These are phyloP conservation scores for Tetrapedia diversipes DNA, from an alignment of 2,888 invertebrate species.

Conservation along the genomic window DNA sequence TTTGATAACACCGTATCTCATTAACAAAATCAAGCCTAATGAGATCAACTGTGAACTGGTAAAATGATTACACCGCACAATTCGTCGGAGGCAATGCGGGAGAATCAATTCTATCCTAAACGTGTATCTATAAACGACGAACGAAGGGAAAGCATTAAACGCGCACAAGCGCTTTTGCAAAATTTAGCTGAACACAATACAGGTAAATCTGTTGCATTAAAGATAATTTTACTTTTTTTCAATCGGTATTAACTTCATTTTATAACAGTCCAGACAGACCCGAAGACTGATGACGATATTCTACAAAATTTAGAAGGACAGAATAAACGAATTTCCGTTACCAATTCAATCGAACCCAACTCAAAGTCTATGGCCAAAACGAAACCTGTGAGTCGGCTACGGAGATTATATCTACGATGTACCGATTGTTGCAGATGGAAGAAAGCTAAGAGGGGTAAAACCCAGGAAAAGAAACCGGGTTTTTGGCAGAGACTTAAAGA, in stretches of 20 bases:
- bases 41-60: background rate
- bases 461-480: background rate
- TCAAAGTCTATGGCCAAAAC: background rate
- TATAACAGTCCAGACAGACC: constrained; percentile 14
- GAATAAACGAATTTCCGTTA: background rate
- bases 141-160: background rate
- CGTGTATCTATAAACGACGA: background rate
- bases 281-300: background rate
- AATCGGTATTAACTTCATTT: constrained; percentile 8
- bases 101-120: constrained; percentile 3
- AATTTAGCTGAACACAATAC: background rate
- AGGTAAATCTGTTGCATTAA: constrained; percentile 22
- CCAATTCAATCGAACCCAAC: no score
- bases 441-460: background rate
- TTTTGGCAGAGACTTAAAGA: constrained; percentile 14
- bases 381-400: background rate
- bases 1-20: background rate
- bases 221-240: background rate
- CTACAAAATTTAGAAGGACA: background rate
- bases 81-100: background rate
- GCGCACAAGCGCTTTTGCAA: background rate
- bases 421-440: constrained; percentile 25
- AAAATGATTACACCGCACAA: background rate
- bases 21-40: background rate
- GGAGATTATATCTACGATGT: constrained; percentile 15